A percentile compares a stretch with the other conserved stretches of the same genome.
Evolutionary conservation across 2,888 invertebrate genomes (phyloP).

Genomic region (Coenonympha arcania): DNA sequence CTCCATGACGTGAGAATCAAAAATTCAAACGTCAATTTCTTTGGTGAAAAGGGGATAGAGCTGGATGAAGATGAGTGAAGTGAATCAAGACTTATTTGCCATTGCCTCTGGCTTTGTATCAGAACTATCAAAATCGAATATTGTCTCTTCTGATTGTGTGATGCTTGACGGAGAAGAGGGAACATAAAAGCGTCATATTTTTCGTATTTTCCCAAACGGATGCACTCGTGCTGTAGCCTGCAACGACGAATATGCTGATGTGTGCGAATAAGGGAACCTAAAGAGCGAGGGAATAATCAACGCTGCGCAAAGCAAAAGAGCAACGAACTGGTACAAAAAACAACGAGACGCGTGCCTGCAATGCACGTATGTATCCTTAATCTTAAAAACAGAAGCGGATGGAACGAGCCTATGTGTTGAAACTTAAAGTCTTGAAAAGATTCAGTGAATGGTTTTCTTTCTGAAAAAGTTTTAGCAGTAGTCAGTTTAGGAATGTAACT

Average conservation of each 20-base stretch:
- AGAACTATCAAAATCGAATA: neutral
- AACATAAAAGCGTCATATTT: neutral
- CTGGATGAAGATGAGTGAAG: too few relatives aligned
- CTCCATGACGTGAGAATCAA: too few relatives aligned
- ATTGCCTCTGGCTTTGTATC: too few relatives aligned
- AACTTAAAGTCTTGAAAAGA: slow-evolving; percentile 8
- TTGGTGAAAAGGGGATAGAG: too few relatives aligned
- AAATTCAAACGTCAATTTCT: too few relatives aligned
- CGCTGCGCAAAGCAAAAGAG: slow-evolving; percentile 21
- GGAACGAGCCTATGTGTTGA: slow-evolving; percentile 27
- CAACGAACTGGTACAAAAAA: slow-evolving; percentile 33
- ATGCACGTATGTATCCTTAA: slow-evolving; percentile 25
- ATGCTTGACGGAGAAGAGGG: neutral
- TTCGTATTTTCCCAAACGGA: neutral
- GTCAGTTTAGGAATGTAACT: too few relatives aligned
- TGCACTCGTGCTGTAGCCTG: too few relatives aligned
- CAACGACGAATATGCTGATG: slow-evolving; percentile 1
- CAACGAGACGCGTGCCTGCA: slow-evolving; percentile 29
- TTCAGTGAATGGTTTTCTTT: too few relatives aligned
- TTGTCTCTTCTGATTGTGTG: neutral
- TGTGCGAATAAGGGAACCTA: slow-evolving; percentile 9
- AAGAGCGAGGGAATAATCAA: slow-evolving; percentile 16
- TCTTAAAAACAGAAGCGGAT: slow-evolving; percentile 20
- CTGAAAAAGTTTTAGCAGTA: too few relatives aligned
- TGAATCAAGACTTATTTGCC: too few relatives aligned